Conservation (phyloP, 2,113 vertebrate species). For the Climacteris rufus region DNA sequence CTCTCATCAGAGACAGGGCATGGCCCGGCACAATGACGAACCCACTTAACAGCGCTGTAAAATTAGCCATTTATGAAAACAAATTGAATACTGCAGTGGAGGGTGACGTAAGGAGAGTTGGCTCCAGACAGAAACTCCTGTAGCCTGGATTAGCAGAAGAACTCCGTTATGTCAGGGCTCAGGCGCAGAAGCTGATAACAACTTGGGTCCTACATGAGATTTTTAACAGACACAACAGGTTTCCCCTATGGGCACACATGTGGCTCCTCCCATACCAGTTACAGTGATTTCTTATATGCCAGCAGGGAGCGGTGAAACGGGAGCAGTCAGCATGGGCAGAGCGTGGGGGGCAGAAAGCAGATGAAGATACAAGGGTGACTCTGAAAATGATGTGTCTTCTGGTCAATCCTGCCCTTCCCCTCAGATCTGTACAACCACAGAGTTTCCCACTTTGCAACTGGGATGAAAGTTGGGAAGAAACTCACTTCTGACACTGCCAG, state of each 20-base stretch:
- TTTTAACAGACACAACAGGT: background rate
- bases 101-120: constrained; percentile 74
- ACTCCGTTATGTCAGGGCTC: constrained; percentile 56
- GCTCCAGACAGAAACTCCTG: constrained; percentile 65
- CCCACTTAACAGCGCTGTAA: constrained; percentile 72
- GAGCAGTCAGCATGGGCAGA: background rate
- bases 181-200: constrained; percentile 44
- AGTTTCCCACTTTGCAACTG: background rate
- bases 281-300: background rate
- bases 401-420: background rate
- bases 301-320: background rate
- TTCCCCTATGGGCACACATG: background rate
- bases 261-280: background rate
- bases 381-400: background rate
- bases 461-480: background rate
- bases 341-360: background rate
- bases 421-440: background rate
- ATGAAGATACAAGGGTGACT: background rate
- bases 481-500: background rate
- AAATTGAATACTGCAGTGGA: constrained; percentile 73
- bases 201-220: constrained; percentile 42
- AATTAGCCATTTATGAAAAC: constrained; percentile 78
- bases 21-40: constrained; percentile 69
- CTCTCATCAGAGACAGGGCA: constrained; percentile 61
- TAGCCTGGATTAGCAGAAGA: constrained; percentile 66